phyloP scores from a whole-genome alignment of 2,888 invertebrate genomes.

The Celastrina argiolus region DNA sequence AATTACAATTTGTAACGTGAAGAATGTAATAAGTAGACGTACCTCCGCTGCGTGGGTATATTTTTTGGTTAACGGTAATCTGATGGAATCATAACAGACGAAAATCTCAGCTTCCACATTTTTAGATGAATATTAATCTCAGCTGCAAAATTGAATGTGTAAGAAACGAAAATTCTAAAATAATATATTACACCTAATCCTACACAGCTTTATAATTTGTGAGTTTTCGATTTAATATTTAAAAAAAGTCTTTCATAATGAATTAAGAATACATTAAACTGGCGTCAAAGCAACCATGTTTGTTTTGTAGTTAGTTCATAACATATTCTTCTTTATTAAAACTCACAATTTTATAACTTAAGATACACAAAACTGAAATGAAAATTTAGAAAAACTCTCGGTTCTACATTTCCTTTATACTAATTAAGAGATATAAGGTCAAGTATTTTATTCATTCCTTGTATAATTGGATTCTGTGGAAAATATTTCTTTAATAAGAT shows the following conservation, averaged over 20 bases:
- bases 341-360: background rate
- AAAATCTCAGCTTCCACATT: constrained; percentile 11
- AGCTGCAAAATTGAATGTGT: background rate
- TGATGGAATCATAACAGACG: constrained; percentile 18
- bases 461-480: constrained; percentile 7
- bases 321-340: no score
- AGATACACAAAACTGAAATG: background rate
- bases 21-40: no score
- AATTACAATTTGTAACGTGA: background rate
- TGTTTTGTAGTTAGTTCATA: no score
- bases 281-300: no score
- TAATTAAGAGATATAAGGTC: constrained; percentile 8
- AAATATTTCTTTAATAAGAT: constrained; percentile 1
- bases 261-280: no score
- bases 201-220: background rate
- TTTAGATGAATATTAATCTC: constrained; percentile 9
- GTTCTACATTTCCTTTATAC: constrained; percentile 1
- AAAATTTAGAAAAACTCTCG: background rate
- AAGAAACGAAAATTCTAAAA: background rate
- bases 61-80: constrained; percentile 16
- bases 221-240: no score
- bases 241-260: no score
- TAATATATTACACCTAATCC: background rate
- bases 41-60: background rate
- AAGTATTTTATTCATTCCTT: constrained; percentile 11